Evolutionary conservation across 2,797 vertebrate species (phyloP), one percentile per base, ranked within the genome.

Genomic region (Muscicapa comitata): DNA sequence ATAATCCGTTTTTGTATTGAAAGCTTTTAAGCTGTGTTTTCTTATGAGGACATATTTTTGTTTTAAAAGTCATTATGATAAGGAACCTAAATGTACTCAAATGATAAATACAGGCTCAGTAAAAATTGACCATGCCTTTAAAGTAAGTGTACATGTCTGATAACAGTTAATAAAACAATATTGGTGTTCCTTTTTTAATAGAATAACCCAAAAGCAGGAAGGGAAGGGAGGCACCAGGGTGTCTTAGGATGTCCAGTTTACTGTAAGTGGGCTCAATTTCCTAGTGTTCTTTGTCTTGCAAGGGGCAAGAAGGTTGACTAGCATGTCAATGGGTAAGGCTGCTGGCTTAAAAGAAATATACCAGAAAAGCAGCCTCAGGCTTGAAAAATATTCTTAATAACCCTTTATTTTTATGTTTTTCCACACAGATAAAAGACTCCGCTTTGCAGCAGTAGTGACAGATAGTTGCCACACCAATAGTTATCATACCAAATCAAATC

Each of bases 391-490:
- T 51, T 77, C 57, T 3, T 3, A 72, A 87, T 47, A 88, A 77
- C 17, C 24, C 26, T 55, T 63, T n/a, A 38, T 71, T 94, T 94
- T 90, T 24, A 47, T 29, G 20, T 33, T 75, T 93, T 78, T 84
- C 62, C 43, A 85, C 47, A 45, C 42, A 80, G 84, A 92, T 48
- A 87, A 71, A 91, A 91, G 65, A 33, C 54, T 51, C 8, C 45
- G 35, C 75, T 82, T 71, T 88, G 66, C 85, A 91, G 75, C 73
- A 84, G 54, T 38, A 94, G 58, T 86, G 86, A 93, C 72, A 87
- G 93, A 96, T 91, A 92, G 96, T 94, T 93, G 94, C 93, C 94
- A 93, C 94, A 95, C 91, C 70, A 95, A 84, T 65, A 93, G 94
- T 93, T 95, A 94, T 90, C 94, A 95, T 95, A 88, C 96, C 91